Evolutionary conservation across 2,888 invertebrate genomes (phyloP).

Genomic region (Napeogenes inachia): DNA sequence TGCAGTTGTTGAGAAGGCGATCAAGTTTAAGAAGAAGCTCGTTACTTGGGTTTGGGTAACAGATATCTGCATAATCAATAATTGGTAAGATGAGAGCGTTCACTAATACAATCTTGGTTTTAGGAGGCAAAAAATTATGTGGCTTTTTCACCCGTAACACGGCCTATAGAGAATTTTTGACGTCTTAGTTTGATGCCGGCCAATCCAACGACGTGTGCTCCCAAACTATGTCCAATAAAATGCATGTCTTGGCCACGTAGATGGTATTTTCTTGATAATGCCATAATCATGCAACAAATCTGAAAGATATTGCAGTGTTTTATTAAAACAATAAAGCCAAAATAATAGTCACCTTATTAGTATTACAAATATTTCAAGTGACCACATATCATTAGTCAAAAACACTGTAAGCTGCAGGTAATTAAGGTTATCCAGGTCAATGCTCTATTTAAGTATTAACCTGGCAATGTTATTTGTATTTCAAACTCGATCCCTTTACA

Average conservation of each 20-base stretch:
- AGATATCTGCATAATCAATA: no score
- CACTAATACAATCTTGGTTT: no score
- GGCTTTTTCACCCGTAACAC: conserved; percentile 21
- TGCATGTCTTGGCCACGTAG: conserved; percentile 30
- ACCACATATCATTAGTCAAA: no score
- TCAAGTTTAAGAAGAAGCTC: no score
- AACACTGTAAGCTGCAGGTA: no score
- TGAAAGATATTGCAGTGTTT: conserved; percentile 8
- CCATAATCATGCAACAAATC: conserved; percentile 19
- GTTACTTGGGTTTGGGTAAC: no score
- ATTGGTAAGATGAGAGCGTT: no score
- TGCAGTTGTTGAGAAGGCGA: no score
- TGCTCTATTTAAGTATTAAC: background rate
- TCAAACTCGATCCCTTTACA: background rate
- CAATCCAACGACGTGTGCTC: conserved; percentile 64
- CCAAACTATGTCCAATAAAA: conserved; percentile 54
- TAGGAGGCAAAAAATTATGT: no score
- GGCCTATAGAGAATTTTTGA: conserved; percentile 13
- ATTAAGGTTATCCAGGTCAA: no score
- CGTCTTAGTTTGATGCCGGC: conserved; percentile 46
- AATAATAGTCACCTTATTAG: no score
- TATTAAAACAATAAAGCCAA: background rate
- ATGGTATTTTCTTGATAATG: conserved; percentile 13
- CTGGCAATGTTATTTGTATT: background rate
- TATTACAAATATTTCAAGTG: no score